Evolutionary conservation across 2,888 invertebrate species (phyloP).

Genomic region (Altica lythri): DNA sequence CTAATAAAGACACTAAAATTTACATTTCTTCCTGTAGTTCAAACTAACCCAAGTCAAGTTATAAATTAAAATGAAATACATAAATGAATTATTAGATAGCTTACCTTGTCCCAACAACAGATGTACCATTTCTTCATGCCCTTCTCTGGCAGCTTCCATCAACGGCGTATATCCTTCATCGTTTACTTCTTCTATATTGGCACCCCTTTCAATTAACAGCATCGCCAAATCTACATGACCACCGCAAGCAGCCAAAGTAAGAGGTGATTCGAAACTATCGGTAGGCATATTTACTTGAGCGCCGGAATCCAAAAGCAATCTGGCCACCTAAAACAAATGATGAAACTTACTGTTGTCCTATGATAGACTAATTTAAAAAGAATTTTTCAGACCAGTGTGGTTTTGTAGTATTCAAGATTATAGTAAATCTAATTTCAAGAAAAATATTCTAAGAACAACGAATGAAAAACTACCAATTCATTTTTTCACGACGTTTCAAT

Average conservation of each 20-base stretch:
- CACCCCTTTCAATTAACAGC: slow-evolving; percentile 93
- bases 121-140: slow-evolving; percentile 98
- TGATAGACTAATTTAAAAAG: too few relatives aligned
- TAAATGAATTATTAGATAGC: slow-evolving; percentile 4
- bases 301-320: slow-evolving; percentile 91
- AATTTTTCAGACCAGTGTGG: too few relatives aligned
- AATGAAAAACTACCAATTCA: too few relatives aligned
- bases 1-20: too few relatives aligned
- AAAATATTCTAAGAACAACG: too few relatives aligned
- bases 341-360: too few relatives aligned
- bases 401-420: too few relatives aligned
- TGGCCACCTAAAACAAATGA: slow-evolving; percentile 68
- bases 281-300: slow-evolving; percentile 99
- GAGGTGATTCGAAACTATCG: slow-evolving; percentile 98
- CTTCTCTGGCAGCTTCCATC: slow-evolving; percentile 99
- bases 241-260: slow-evolving; percentile 97
- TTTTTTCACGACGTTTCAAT: too few relatives aligned
- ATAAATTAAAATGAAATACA: too few relatives aligned
- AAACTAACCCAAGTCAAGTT: too few relatives aligned
- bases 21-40: too few relatives aligned
- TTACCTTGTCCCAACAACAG: slow-evolving; percentile 77
- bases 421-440: too few relatives aligned
- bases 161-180: slow-evolving; percentile 99
- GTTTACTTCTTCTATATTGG: slow-evolving; percentile 98
- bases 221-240: slow-evolving; percentile 97